Base-by-base conservation (phyloP, 2,888 invertebrate species). In the Thelaira solivaga region DNA sequence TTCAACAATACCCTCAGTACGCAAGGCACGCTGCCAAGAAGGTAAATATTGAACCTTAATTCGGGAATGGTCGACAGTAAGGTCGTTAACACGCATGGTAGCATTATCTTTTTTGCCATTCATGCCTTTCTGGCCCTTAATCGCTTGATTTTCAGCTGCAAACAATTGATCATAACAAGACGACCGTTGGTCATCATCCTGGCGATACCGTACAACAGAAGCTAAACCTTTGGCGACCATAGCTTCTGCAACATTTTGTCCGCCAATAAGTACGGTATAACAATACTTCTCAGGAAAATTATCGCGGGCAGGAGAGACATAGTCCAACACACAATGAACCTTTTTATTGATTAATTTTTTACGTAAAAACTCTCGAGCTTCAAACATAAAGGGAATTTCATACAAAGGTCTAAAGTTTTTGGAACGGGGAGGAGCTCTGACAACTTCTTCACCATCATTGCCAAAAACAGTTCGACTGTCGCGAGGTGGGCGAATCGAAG, bases 361-460 rank as follows among this genome's bases (percentile, higher is more conserved):
- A 45, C 99, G 92, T 36, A 99, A 91, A 87, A 96, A 99, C 90
- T 99, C 99, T 62, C 99, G 93, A 0, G 98, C 98, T 89, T 99
- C 99, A 88, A 95, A 98, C 97, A 99, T 96, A 93, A 96, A 97
- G 1, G 99, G 99, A 85, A 99, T 95, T 87, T 99, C 99, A 88
- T 99, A 99, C 0, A 99, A 91, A 0, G 98, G 97, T 84, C 97
- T 93, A 88, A 93, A 95, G 78, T 93, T 93, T 88, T 94, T 95
- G 2, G 93, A 91, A 78, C 93, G 91, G 11, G 92, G 92, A 0
- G 92, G 90, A n/a, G 91, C 85, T 84, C 94, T 94, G 0, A 84
- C 83, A 34, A 86, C 83, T 45, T 91, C 92, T 78, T 94, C 94
- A 13, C 91, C 92, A 74, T 94, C 94, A 77, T 91, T 93, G 59